Percentiles rank a stretch among this genome's conserved stretches.
Conservation (phyloP, 2,888 invertebrate genomes). For the Cephus pulcher region DNA sequence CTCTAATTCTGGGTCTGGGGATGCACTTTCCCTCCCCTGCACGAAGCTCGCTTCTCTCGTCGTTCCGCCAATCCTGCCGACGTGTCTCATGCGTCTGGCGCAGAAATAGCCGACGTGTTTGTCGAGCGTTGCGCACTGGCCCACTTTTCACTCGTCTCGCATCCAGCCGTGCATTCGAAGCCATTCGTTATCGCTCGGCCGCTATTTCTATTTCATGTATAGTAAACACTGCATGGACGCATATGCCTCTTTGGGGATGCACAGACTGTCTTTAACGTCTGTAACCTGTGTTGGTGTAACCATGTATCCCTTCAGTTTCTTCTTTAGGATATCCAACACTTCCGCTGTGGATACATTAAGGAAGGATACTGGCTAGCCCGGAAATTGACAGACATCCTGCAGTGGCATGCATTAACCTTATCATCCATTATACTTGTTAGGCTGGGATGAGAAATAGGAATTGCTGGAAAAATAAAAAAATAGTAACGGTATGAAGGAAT, state of each 20-base stretch:
- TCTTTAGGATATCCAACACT: neutral
- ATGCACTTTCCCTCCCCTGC: conserved; percentile 27
- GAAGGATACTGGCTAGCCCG: conserved; percentile 24
- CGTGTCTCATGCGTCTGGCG: conserved; percentile 27
- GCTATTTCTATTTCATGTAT: neutral
- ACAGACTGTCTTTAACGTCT: neutral
- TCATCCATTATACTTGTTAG: neutral
- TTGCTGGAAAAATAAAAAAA: neutral
- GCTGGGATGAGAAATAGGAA: neutral
- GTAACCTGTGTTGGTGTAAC: neutral
- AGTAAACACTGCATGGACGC: neutral
- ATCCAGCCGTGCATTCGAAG: neutral
- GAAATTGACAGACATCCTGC: conserved; percentile 50
- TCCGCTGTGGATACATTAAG: neutral
- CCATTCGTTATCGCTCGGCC: neutral
- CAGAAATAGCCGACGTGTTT: conserved; percentile 32
- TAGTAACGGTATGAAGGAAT: neutral
- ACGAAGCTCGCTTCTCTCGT: conserved; percentile 9
- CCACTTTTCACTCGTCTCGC: neutral
- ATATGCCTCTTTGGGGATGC: neutral
- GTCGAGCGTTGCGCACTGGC: neutral
- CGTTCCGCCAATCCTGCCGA: conserved; percentile 4
- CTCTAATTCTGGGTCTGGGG: conserved; percentile 38
- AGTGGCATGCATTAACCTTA: conserved; percentile 42
- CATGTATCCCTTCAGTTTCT: neutral